Evolutionary conservation across 2,113 vertebrate genomes (phyloP), one percentile per base, ranked within the genome.

Genomic region (Nestor notabilis): DNA sequence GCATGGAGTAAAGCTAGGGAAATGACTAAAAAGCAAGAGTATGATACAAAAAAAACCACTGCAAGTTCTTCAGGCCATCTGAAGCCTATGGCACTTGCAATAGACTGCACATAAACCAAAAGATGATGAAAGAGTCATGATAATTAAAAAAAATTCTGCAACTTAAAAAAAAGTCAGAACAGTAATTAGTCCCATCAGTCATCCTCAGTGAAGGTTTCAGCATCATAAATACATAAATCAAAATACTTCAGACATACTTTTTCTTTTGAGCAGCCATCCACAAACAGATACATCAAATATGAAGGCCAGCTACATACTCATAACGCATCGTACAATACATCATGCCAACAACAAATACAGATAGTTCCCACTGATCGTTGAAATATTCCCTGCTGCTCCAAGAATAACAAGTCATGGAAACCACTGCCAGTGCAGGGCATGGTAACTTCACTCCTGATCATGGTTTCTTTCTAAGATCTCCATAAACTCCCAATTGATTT

Each of bases 371-470:
- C 46, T 25, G 39, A 83, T 76, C 35, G 88, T 16, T 47, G 29
- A 63, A 27, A 66, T 43, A 88, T 23, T 55, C 35, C 43, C 66
- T 83, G 52, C 27, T 76, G 75, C 43, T 21, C 56, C 56, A 79
- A 61, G 27, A 72, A 76, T 24, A 80, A 55, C 19, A 63, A 2
- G 0, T 4, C 55, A n/a, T 6, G 18, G 78, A 70, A 95, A 37
- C 14, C 3, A 7, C 1, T 31, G 5, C 37, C 1, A 4, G 19
- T 15, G 23, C 46, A 31, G 31, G 52, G 17, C 11, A 23, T 0
- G 11, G 33, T 71, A 23, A 19, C 75, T 79, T 25, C 10, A 39
- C 46, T 65, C 31, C 25, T n/a, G 47, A 43, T 52, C 47, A 50
- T 1, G 1, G 76, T 68, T 79, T 68, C 60, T 71, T 37, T 71